Percentiles rank a stretch among this genome's conserved stretches.
Conservation (phyloP, 2,888 invertebrate genomes). For the Busseola fusca region DNA sequence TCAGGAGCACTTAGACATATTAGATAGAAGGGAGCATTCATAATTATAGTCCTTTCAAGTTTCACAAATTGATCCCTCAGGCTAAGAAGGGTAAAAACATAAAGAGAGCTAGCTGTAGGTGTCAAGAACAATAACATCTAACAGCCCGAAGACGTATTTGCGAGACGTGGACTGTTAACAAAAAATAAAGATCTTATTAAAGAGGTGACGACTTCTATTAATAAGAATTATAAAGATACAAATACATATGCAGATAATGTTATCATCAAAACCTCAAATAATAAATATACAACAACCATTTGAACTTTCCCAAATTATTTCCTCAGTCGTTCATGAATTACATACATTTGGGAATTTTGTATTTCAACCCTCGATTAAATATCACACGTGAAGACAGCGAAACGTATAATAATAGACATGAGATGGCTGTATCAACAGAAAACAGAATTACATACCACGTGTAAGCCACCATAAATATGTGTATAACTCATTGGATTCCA, state of each 20-base stretch:
- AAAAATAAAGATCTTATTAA: constrained; percentile 18
- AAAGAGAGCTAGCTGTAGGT: constrained; percentile 15
- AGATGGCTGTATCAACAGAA: constrained; percentile 41
- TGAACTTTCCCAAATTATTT: constrained; percentile 10
- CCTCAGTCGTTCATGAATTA: constrained; percentile 1
- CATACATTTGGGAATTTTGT: constrained; percentile 3
- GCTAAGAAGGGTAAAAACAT: constrained; percentile 29
- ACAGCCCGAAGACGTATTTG: constrained; percentile 21
- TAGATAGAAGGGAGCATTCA: constrained; percentile 38
- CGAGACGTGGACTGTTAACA: neutral
- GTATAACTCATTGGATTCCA: constrained; percentile 62
- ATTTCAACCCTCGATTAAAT: constrained; percentile 14
- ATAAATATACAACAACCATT: neutral
- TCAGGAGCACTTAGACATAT: constrained; percentile 47
- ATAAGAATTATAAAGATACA: constrained; percentile 17
- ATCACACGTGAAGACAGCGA: constrained; percentile 19
- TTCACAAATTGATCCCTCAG: constrained; percentile 48
- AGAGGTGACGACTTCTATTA: constrained; percentile 4
- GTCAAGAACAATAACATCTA: constrained; percentile 20
- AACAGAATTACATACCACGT: constrained; percentile 52
- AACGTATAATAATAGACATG: constrained; percentile 38
- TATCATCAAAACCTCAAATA: neutral
- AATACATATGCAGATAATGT: neutral
- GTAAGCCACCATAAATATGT: constrained; percentile 60
- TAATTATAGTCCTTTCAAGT: constrained; percentile 55